Evolutionary conservation across 2,888 invertebrate species (phyloP).

Genomic region (Amphipoea lucens): DNA sequence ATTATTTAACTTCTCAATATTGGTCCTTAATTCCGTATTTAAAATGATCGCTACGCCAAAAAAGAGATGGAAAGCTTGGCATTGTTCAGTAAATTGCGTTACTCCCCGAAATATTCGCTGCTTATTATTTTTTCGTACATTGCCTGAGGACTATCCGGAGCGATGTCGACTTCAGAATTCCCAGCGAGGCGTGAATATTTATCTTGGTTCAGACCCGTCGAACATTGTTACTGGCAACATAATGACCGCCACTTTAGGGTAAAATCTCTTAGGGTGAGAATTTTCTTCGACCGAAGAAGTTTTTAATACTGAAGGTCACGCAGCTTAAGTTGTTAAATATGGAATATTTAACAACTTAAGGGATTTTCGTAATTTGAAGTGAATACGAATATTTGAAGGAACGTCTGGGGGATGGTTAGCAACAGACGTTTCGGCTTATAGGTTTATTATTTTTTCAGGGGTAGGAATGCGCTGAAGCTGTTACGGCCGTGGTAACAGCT

Average conservation of each 20-base stretch:
- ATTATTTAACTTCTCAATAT: slow-evolving; percentile 24
- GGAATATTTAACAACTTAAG: neutral
- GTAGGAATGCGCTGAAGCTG: slow-evolving; percentile 37
- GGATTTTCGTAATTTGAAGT: slow-evolving; percentile 53
- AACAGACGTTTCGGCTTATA: slow-evolving; percentile 39
- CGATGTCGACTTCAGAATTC: slow-evolving; percentile 66
- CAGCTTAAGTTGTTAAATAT: slow-evolving; percentile 65
- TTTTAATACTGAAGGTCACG: slow-evolving; percentile 68
- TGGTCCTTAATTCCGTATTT: slow-evolving; percentile 26
- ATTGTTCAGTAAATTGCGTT: slow-evolving; percentile 57
- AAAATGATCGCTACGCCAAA: slow-evolving; percentile 35
- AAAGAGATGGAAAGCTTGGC: slow-evolving; percentile 31
- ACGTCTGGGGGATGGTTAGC: slow-evolving; percentile 35
- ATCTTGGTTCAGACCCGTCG: slow-evolving; percentile 66
- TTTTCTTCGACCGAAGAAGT: slow-evolving; percentile 63
- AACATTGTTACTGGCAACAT: slow-evolving; percentile 71
- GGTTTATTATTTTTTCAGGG: slow-evolving; percentile 49
- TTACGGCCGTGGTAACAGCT: slow-evolving; percentile 67
- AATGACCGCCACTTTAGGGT: slow-evolving; percentile 71
- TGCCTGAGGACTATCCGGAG: slow-evolving; percentile 65
- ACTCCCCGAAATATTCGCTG: slow-evolving; percentile 57
- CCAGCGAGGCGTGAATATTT: slow-evolving; percentile 73
- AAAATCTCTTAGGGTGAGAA: slow-evolving; percentile 65
- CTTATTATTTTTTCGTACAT: slow-evolving; percentile 71
- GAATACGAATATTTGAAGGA: slow-evolving; percentile 44